Evolutionary conservation across 2,888 invertebrate species (phyloP).

Genomic region (Trichopria drosophilae): DNA sequence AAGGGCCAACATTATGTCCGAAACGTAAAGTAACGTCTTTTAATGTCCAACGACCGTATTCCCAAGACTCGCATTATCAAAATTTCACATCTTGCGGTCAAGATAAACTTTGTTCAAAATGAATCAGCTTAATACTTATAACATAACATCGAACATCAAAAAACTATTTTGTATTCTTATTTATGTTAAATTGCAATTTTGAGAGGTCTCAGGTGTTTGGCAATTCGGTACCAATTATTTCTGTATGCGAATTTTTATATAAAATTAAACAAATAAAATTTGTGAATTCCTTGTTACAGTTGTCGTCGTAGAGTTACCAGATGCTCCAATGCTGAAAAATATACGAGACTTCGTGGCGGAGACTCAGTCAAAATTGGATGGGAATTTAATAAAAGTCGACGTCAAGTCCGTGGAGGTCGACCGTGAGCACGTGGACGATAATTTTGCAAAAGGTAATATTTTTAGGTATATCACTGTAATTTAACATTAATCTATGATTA

Average conservation of each 20-base stretch:
- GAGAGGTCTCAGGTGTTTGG: not conserved
- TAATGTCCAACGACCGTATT: no score
- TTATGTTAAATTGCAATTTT: not conserved
- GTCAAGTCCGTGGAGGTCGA: constrained; percentile 46
- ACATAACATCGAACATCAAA: no score
- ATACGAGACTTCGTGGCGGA: constrained; percentile 44
- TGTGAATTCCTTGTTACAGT: constrained; percentile 39
- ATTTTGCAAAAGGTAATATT: constrained; percentile 47
- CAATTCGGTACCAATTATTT: not conserved
- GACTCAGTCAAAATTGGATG: constrained; percentile 43
- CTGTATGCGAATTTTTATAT: not conserved
- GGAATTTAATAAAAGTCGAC: constrained; percentile 42
- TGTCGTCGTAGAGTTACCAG: constrained; percentile 49
- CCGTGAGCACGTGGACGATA: constrained; percentile 47
- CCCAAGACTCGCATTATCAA: no score
- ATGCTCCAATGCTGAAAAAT: constrained; percentile 38
- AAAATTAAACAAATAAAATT: not conserved
- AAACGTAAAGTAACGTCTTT: no score
- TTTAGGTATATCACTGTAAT: no score
- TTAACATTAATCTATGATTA: no score
- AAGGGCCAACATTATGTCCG: not conserved
- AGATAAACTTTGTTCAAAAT: no score
- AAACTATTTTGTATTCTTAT: no score
- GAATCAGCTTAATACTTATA: no score
- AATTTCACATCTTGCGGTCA: no score